A percentile compares a stretch with the other conserved stretches of the same genome.
These are phyloP conservation scores for Molorchus minor DNA, from an alignment of 2,888 invertebrate species.

Conservation along the genomic window DNA sequence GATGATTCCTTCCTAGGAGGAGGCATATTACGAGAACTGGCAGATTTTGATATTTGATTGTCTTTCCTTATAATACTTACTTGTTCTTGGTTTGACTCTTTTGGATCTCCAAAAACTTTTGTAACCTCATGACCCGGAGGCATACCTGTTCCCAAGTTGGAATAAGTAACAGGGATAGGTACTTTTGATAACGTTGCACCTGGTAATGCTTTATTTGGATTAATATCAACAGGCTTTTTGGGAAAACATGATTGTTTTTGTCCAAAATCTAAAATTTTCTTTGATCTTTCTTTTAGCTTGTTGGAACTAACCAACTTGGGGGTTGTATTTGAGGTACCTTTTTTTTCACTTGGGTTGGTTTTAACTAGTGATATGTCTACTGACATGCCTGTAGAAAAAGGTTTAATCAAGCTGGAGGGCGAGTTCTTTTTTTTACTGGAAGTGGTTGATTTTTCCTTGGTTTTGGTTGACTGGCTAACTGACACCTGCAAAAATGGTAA, in stretches of 20 bases:
- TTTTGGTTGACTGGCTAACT: slow-evolving; percentile 10
- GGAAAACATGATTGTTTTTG: neutral
- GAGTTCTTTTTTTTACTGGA: slow-evolving; percentile 7
- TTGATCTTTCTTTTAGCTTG: neutral
- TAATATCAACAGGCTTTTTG: neutral
- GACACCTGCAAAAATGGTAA: slow-evolving; percentile 13
- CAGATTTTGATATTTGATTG: neutral
- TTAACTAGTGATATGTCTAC: slow-evolving; percentile 31
- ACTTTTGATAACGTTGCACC: slow-evolving; percentile 8
- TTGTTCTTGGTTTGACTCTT: neutral
- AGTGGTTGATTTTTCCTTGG: slow-evolving; percentile 16
- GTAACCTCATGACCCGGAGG: neutral
- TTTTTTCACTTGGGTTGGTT: neutral
- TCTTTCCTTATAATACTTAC: neutral
- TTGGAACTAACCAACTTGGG: neutral
- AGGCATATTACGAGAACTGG: neutral
- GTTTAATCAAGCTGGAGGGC: slow-evolving; percentile 6
- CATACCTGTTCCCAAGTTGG: neutral
- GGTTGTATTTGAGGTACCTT: neutral
- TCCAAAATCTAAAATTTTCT: slow-evolving; percentile 5
- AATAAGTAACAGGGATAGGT: neutral
- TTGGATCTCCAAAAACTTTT: neutral
- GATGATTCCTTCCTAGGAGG: slow-evolving; percentile 12
- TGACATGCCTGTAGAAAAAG: slow-evolving; percentile 17
- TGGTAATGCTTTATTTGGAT: slow-evolving; percentile 1